Conservation (phyloP, 2,113 vertebrate species). For the Periophthalmodon schlosseri region DNA sequence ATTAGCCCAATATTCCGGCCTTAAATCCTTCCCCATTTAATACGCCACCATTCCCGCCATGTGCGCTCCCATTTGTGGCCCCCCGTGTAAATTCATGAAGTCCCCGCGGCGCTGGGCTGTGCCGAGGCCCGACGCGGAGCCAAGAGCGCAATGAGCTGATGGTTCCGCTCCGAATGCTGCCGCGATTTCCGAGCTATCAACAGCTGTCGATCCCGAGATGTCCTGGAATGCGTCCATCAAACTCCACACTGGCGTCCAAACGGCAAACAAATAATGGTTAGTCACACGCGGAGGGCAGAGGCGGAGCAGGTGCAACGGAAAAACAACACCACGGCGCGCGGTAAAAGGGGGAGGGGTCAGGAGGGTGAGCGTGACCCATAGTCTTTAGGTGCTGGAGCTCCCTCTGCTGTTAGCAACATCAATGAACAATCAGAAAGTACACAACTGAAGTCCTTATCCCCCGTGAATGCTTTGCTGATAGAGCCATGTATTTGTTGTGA, state of each 20-base stretch:
- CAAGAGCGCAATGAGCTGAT: slow-evolving; percentile 81
- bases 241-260: slow-evolving; percentile 76
- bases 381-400: no score
- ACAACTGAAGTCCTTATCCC: no score
- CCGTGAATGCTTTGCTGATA: no score
- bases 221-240: slow-evolving; percentile 82
- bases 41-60: slow-evolving; percentile 56
- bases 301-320: slow-evolving; percentile 55
- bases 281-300: slow-evolving; percentile 65
- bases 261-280: slow-evolving; percentile 75
- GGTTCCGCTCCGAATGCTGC: slow-evolving; percentile 81
- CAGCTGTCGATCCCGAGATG: slow-evolving; percentile 83
- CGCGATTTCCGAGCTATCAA: slow-evolving; percentile 82
- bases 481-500: no score
- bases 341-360: neutral
- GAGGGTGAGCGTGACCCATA: neutral
- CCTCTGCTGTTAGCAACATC: no score
- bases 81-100: slow-evolving; percentile 79
- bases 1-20: slow-evolving; percentile 45
- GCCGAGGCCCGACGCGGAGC: slow-evolving; percentile 73
- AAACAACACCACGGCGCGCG: slow-evolving; percentile 12
- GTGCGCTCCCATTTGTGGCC: slow-evolving; percentile 71
- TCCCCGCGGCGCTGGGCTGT: slow-evolving; percentile 66
- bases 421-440: no score
- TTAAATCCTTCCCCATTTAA: slow-evolving; percentile 49